Evolutionary conservation across 2,113 vertebrate genomes (phyloP).

Genomic region (Bambusicola thoracicus): DNA sequence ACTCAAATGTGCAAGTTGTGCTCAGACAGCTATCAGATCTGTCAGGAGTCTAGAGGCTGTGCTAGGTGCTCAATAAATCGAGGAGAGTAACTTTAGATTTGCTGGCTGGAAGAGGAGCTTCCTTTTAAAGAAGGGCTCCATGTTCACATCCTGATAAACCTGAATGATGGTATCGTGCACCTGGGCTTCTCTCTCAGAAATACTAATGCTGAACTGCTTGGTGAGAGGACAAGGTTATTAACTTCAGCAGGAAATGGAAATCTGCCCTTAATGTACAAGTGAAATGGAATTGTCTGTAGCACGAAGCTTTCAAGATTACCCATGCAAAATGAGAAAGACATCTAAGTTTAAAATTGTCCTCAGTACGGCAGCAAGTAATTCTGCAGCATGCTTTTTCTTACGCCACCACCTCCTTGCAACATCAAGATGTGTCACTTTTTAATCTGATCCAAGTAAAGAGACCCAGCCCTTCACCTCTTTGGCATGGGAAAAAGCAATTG

Average conservation of each 20-base stretch:
- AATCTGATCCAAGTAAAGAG: neutral
- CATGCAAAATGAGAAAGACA: constrained; percentile 71
- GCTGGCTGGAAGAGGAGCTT: constrained; percentile 55
- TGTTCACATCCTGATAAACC: constrained; percentile 1
- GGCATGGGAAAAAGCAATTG: neutral
- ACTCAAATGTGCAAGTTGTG: neutral
- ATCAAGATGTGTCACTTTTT: neutral
- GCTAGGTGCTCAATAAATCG: constrained; percentile 6
- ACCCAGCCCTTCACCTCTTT: neutral
- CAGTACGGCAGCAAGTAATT: constrained; percentile 68
- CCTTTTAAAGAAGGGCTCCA: constrained; percentile 33
- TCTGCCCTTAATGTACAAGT: constrained; percentile 68
- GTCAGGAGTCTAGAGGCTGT: constrained; percentile 1
- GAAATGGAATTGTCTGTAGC: constrained; percentile 75
- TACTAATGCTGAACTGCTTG: constrained; percentile 51
- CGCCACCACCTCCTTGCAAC: neutral
- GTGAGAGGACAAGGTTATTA: constrained; percentile 71
- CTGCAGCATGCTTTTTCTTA: constrained; percentile 39
- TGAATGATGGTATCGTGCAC: neutral
- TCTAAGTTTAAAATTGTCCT: constrained; percentile 73
- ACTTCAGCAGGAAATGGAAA: constrained; percentile 73
- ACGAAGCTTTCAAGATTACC: constrained; percentile 71
- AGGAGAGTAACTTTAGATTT: constrained; percentile 59
- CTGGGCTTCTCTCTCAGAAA: constrained; percentile 54
- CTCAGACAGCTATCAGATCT: constrained; percentile 16